These are phyloP conservation scores for Dendrocopos noguchii DNA, from an alignment of 2,113 vertebrate species.

Conservation along the genomic window DNA sequence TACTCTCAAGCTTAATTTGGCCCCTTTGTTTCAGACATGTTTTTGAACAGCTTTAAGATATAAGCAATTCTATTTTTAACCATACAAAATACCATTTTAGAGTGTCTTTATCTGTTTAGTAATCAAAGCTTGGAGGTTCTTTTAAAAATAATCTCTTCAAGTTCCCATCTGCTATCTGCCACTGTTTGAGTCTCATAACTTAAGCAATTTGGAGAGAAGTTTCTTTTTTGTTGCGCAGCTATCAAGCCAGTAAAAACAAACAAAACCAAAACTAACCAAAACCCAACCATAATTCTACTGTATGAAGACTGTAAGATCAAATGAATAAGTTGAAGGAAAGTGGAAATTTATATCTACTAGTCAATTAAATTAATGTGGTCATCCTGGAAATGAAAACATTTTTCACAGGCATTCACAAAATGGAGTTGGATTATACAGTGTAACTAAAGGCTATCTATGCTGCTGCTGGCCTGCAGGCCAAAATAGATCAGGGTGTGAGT, in stretches of 20 bases:
- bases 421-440: neutral
- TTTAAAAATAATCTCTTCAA: conserved; percentile 6
- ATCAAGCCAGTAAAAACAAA: neutral
- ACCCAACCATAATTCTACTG: neutral
- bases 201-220: neutral
- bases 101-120: neutral
- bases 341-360: neutral
- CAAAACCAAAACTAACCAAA: neutral
- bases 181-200: neutral
- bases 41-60: conserved; percentile 23
- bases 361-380: neutral
- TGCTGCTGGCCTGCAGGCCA: neutral
- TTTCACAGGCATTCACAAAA: neutral
- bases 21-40: neutral
- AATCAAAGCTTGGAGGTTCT: conserved; percentile 4
- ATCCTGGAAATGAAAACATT: neutral
- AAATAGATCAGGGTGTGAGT: neutral
- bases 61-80: conserved; percentile 15
- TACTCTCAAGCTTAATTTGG: neutral
- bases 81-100: neutral
- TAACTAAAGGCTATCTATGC: neutral
- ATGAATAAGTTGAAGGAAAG: neutral
- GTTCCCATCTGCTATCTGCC: neutral
- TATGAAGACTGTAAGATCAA: neutral
- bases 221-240: neutral